Conservation (phyloP, 1,140 invertebrate species). For the Physella acuta region DNA sequence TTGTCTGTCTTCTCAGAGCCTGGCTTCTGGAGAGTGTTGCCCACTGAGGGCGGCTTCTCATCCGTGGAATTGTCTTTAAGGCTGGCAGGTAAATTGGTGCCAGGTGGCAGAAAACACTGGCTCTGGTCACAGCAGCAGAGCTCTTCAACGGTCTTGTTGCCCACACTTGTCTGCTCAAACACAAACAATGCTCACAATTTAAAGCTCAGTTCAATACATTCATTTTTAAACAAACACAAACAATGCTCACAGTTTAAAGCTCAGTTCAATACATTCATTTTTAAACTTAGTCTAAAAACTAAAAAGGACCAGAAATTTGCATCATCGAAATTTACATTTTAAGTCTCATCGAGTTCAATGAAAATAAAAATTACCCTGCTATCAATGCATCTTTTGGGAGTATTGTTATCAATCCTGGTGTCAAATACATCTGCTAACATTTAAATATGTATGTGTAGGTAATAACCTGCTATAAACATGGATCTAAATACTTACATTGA, state of each 20-base stretch:
- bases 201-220: too few species aligned
- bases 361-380: too few species aligned
- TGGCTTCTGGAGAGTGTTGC: neutral
- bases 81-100: neutral
- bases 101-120: slow-evolving; percentile 6
- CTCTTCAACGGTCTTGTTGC: neutral
- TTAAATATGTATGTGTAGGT: too few species aligned
- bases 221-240: neutral
- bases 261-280: too few species aligned
- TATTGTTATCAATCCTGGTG: too few species aligned
- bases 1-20: neutral
- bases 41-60: neutral
- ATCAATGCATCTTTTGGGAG: too few species aligned
- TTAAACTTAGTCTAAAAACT: neutral
- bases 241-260: neutral
- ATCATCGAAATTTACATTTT: too few species aligned
- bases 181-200: neutral
- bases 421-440: too few species aligned
- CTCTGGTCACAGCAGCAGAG: slow-evolving; percentile 18
- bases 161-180: neutral
- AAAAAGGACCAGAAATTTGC: too few species aligned
- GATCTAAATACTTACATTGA: slow-evolving; percentile 19
- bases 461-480: too few species aligned
- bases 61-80: neutral
- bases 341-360: too few species aligned